Percentiles rank a stretch among this genome's conserved stretches.
Evolutionary conservation across 1,140 invertebrate genomes (phyloP).

Genomic region (Chelonus insularis): DNA sequence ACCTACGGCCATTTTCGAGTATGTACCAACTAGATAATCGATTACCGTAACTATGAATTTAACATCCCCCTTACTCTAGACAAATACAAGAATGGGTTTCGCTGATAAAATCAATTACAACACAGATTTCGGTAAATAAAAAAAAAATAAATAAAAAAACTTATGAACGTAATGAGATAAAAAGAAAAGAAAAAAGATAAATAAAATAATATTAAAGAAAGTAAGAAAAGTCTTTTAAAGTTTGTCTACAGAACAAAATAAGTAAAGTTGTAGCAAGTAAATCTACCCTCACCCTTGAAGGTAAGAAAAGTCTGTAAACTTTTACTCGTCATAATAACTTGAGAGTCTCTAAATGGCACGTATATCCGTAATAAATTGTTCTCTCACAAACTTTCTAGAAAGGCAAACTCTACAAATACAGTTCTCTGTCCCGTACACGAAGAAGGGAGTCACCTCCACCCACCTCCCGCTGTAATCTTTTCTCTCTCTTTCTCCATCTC

Average conservation of each 20-base stretch:
- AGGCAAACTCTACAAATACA: conserved; percentile 52
- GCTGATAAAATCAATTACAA: background rate
- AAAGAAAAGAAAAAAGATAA: too few species aligned
- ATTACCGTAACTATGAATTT: conserved; percentile 19
- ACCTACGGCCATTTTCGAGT: conserved; percentile 30
- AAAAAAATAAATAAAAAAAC: too few species aligned
- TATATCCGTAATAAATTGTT: conserved; percentile 59
- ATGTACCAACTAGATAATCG: conserved; percentile 17
- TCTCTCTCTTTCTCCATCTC: conserved; percentile 19
- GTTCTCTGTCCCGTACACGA: conserved; percentile 6
- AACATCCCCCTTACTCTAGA: conserved; percentile 4
- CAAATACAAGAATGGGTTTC: background rate
- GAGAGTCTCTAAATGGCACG: conserved; percentile 52
- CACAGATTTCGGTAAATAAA: background rate
- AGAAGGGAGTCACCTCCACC: too few species aligned
- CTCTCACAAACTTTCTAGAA: conserved; percentile 47
- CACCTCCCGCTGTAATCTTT: too few species aligned
- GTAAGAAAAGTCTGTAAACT: conserved; percentile 40
- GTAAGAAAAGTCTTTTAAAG: too few species aligned
- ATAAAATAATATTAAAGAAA: too few species aligned
- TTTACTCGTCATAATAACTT: conserved; percentile 55
- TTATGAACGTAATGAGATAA: too few species aligned
- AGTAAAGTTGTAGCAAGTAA: conserved; percentile 12
- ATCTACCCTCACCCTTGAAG: background rate
- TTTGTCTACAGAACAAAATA: background rate